Evolutionary conservation across 1,140 invertebrate species (phyloP), one percentile per base, ranked within the genome.

Genomic region (Cyphomyrmex costatus): DNA sequence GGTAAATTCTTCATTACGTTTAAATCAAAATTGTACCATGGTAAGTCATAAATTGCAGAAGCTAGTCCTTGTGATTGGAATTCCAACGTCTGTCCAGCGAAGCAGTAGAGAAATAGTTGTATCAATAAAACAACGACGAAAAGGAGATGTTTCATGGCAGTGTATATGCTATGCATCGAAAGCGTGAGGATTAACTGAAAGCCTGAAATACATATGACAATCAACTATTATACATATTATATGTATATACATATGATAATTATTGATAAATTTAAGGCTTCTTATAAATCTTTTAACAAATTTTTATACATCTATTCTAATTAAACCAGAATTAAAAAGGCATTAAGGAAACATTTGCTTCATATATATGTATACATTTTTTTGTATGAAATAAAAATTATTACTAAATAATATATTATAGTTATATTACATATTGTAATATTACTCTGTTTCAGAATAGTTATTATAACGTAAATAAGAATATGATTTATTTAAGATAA

Each of bases 161-260:
- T 68, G 6, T 73, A 53, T 0, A 5, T 51, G 21, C 60, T 42
- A 2, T 84, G 30, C n/a, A 66, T 61, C 14, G n/a, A 21, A 27
- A 86, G 70, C 1, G 79, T 42, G 4, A 87, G 21, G 7, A 84
- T 74, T 51, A 84, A 84, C 76, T 84, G 86, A 53, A 84, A 87
- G 42, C 86, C 86, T 87, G 27, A 70, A 84, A 89, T 61, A 61
- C 24, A 27, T 68, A 70, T 0, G 3, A 53, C 24, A 46, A 30
- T 30, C 0, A 73, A 60, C 7, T n/a, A n/a, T n/a, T n/a, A n/a
- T n/a, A n/a, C n/a, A 30, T 30, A 30, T 10, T 42, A 5, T 42
- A 42, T n/a, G n/a, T 49, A 16, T 49, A 12, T 49, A 14, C 3
- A 16, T 42, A 19, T 0, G 36, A 42, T 10, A 36, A 73, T 82